phyloP scores from a whole-genome alignment of 1,140 invertebrate genomes.

The Scylla paramamosain region DNA sequence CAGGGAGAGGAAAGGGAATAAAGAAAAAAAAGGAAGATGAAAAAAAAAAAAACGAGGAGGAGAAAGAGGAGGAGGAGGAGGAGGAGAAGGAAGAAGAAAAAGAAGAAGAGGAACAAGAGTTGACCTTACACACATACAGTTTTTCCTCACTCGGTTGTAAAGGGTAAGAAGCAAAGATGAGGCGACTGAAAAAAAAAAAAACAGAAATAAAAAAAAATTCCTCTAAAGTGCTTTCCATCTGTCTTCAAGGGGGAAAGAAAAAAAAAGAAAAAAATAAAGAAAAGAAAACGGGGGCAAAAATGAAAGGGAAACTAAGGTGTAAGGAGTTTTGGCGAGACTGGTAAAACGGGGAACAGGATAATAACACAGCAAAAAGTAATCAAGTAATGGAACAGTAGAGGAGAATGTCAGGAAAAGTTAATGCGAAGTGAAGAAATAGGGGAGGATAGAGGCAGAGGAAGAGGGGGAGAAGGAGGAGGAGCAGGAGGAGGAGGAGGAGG shows the following conservation, averaged over 20 bases:
- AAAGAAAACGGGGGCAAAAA: neutral
- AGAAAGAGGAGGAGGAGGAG: no score
- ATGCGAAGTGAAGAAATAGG: neutral
- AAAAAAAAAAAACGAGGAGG: no score
- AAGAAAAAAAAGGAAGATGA: neutral
- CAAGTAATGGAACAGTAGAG: no score
- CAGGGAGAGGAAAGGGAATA: neutral
- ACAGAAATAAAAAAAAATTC: neutral
- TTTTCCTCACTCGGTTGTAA: no score
- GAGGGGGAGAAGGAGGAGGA: conserved; percentile 4
- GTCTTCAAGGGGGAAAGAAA: no score
- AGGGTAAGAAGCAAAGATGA: neutral
- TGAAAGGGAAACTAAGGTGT: no score
- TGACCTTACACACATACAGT: no score
- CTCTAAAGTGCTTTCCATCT: no score
- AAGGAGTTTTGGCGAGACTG: neutral
- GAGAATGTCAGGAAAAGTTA: no score
- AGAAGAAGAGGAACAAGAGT: no score
- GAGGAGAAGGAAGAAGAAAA: no score
- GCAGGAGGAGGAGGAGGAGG: neutral
- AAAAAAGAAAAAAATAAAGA: neutral
- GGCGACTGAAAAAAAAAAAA: neutral
- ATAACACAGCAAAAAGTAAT: neutral
- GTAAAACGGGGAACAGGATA: neutral
- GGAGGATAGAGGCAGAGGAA: neutral